Evolutionary conservation across 92 coral and sea anemone genomes (phyloP), one percentile per base, ranked within the genome.

Genomic region (Epizoanthus ramosus): DNA sequence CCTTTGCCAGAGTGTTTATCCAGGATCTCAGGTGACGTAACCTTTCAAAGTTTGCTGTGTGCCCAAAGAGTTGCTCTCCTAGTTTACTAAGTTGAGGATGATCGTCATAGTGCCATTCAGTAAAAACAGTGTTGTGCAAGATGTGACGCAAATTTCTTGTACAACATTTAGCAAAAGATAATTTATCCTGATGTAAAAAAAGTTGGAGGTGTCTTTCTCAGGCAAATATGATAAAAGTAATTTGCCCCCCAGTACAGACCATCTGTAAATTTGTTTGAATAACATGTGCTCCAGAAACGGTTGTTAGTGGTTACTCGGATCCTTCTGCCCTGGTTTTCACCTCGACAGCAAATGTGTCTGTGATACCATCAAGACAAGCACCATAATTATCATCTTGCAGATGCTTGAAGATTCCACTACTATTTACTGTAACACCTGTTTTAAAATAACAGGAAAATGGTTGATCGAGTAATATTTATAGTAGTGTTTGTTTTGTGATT

Each of bases 71-170:
- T 50, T 85, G 80, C 60, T 86, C 65, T 59, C 89, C 86, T 10
- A 80, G 33, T 57, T 80, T 80, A 16, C 25, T 0, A 18, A 86
- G 85, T 72, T 5, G 37, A 53, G 81, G 15, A 75, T 67, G 79
- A 37, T 84, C 88, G 59, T 88, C 85, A 84, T 88, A 84, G 70
- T 63, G 79, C 91, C 91, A 88, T 25, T 79, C 81, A 69, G 19
- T 31, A 22, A 84, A 47, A 8, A 17, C 73, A 19, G 23, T 56
- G 37, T 89, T 65, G 5, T 80, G 6, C 19, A 89, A 73, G 14
- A 89, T 89, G 25, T 85, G 83, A 68, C 87, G 3, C 68, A 24
- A 5, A 89, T 74, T 8, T 85, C 80, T 41, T 89, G 85, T 13
- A 85, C 28, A 5, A 89, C 79, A 80, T 89, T 73, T 17, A 80